phyloP scores from a whole-genome alignment of 1,140 invertebrate genomes.

The Schlechtendalia chinensis region DNA sequence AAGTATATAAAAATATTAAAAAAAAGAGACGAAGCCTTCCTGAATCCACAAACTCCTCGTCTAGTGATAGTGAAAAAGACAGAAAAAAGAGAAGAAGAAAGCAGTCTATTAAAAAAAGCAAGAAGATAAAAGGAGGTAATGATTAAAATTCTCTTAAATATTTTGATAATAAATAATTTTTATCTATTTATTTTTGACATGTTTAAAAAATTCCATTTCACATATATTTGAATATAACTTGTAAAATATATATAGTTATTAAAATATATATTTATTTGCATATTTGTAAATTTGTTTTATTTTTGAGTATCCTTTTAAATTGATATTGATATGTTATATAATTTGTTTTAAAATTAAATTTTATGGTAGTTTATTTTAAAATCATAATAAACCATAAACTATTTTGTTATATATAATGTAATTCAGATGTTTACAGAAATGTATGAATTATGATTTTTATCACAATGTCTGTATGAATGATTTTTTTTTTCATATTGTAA shows the following conservation, averaged over 20 bases:
- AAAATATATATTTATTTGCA: not conserved
- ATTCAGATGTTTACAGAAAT: not conserved
- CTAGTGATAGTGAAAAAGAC: slow-evolving; percentile 20
- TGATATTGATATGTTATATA: not conserved
- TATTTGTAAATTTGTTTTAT: not conserved
- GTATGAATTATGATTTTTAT: not conserved
- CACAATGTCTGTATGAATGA: too few species aligned
- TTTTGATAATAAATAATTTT: not conserved
- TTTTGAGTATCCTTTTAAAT: too few species aligned
- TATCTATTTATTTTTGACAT: not conserved
- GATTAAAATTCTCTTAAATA: not conserved
- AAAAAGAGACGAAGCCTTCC: slow-evolving; percentile 12
- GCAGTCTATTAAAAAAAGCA: slow-evolving; percentile 21
- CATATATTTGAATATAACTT: not conserved
- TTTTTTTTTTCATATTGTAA: too few species aligned
- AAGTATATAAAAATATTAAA: slow-evolving; percentile 50
- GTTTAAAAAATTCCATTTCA: not conserved
- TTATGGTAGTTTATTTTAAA: not conserved
- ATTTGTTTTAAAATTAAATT: not conserved
- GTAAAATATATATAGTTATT: not conserved
- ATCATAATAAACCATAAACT: not conserved
- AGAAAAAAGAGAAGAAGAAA: slow-evolving; percentile 36
- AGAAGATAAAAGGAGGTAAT: not conserved
- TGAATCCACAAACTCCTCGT: slow-evolving; percentile 13
- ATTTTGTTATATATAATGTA: not conserved